Conservation (phyloP, 1,140 invertebrate species). For the Hylaeus volcanicus region DNA sequence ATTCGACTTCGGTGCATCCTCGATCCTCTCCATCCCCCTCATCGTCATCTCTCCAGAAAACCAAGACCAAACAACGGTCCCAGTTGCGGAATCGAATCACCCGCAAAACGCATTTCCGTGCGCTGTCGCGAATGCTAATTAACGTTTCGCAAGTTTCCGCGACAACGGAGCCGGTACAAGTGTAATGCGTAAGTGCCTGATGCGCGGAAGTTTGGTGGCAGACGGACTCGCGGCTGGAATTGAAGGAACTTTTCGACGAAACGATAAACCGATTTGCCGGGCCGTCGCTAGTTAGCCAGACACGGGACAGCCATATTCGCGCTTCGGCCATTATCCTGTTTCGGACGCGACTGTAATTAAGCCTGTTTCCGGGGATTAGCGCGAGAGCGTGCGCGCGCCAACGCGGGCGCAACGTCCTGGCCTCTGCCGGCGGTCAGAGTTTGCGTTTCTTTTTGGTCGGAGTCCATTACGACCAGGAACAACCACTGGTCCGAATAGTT, state of each 20-base stretch:
- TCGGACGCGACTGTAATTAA: constrained; percentile 72
- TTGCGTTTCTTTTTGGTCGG: constrained; percentile 48
- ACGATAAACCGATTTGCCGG: constrained; percentile 77
- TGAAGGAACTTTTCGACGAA: constrained; percentile 70
- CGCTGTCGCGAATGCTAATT: constrained; percentile 60
- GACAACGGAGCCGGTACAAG: constrained; percentile 58
- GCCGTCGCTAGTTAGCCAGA: constrained; percentile 73
- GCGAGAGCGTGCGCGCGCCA: constrained; percentile 9
- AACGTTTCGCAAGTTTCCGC: constrained; percentile 63
- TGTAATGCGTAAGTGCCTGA: constrained; percentile 66
- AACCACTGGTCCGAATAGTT: constrained; percentile 12
- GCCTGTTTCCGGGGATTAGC: constrained; percentile 73
- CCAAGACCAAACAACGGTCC: not conserved
- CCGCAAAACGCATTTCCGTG: constrained; percentile 40
- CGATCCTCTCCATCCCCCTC: too few relatives aligned
- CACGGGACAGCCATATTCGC: constrained; percentile 75
- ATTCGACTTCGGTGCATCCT: too few relatives aligned
- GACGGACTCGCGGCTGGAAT: constrained; percentile 71
- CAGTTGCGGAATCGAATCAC: constrained; percentile 33
- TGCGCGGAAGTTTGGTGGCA: constrained; percentile 56
- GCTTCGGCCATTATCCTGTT: constrained; percentile 70
- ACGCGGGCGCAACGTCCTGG: not conserved
- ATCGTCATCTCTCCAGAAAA: too few relatives aligned
- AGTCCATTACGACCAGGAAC: constrained; percentile 45
- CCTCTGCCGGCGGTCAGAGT: constrained; percentile 21